Conservation (phyloP, 2,113 vertebrate genomes). For the Oxyruncus cristatus region DNA sequence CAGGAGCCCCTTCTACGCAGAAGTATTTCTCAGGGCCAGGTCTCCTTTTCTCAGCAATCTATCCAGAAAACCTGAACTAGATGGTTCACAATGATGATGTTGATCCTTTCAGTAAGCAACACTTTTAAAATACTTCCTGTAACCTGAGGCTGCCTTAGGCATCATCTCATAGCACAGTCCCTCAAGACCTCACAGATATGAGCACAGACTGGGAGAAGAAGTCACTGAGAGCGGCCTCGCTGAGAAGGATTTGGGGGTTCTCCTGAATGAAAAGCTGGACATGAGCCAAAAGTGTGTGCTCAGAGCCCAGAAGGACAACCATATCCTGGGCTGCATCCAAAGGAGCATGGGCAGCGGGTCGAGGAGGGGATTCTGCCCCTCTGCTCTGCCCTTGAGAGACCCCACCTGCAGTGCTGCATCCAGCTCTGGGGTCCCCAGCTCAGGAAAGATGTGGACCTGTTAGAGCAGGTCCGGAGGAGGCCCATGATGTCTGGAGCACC, state of each 20-base stretch:
- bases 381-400: not conserved
- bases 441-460: not conserved
- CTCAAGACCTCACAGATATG: not conserved
- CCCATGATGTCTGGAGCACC: not conserved
- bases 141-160: not conserved
- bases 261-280: not conserved
- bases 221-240: not conserved
- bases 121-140: not conserved
- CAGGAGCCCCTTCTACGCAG: not conserved
- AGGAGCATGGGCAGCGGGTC: rapidly evolving
- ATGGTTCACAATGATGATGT: not conserved
- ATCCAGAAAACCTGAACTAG: not conserved
- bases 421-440: not conserved
- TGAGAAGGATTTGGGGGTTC: not conserved
- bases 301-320: not conserved
- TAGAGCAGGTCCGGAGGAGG: not conserved
- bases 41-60: not conserved
- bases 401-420: not conserved
- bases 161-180: not conserved
- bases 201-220: not conserved
- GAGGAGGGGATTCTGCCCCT: not conserved
- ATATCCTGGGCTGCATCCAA: not conserved
- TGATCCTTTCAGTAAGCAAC: not conserved
- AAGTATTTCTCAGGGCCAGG: not conserved
- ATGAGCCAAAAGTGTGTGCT: not conserved